Conservation (phyloP, 2,888 invertebrate genomes). For the Sabatieria punctata region DNA sequence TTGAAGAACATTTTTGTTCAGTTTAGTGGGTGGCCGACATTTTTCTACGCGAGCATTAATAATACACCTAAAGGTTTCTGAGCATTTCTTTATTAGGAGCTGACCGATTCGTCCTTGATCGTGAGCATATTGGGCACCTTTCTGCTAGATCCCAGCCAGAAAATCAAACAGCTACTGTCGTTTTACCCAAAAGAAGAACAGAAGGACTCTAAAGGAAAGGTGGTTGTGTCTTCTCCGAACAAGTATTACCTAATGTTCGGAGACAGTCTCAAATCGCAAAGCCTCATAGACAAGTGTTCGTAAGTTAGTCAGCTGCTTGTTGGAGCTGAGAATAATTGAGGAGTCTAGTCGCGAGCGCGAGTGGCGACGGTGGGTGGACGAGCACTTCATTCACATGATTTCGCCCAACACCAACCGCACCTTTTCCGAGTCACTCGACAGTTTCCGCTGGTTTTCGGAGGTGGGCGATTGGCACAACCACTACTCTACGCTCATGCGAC, state of each 20-base stretch:
- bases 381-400: constrained; percentile 68
- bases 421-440: constrained; percentile 60
- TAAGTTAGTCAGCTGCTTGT: too few relatives aligned
- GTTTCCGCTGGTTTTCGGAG: constrained; percentile 79
- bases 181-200: constrained; percentile 44
- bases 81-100: constrained; percentile 44
- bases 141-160: constrained; percentile 38
- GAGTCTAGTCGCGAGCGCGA: constrained; percentile 61
- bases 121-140: constrained; percentile 68
- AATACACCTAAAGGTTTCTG: too few relatives aligned
- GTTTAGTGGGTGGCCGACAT: too few relatives aligned
- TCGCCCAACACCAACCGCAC: constrained; percentile 94
- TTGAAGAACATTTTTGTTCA: too few relatives aligned
- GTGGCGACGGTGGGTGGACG: constrained; percentile 91
- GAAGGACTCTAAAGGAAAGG: constrained; percentile 39
- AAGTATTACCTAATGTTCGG: constrained; percentile 72
- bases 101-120: constrained; percentile 84
- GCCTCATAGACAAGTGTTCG: too few relatives aligned
- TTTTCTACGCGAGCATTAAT: too few relatives aligned
- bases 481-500: constrained; percentile 68
- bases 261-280: constrained; percentile 41
- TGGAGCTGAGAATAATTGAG: too few relatives aligned
- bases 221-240: constrained; percentile 58
- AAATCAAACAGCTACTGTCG: constrained; percentile 51
- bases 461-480: constrained; percentile 77